A percentile compares a stretch with the other conserved stretches of the same genome.
Evolutionary conservation across 2,113 vertebrate genomes (phyloP).

Genomic region (Morone saxatilis): DNA sequence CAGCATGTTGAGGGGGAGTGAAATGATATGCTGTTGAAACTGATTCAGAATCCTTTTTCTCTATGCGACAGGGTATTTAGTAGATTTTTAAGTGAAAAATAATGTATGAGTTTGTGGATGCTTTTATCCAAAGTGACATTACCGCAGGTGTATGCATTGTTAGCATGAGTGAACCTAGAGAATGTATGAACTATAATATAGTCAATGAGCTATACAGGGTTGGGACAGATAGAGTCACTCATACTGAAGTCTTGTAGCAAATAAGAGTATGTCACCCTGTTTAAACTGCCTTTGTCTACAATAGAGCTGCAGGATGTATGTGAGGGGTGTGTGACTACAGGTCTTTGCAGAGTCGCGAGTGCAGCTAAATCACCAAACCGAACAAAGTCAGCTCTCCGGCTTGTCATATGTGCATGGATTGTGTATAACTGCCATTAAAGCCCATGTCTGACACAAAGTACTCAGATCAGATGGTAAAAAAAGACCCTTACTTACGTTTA

Average conservation of each 20-base stretch:
- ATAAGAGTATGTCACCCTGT: constrained; percentile 40
- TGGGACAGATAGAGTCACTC: constrained; percentile 40
- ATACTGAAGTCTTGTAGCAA: constrained; percentile 31
- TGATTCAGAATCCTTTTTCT: constrained; percentile 52
- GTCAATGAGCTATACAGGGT: constrained; percentile 32
- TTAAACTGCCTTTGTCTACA: constrained; percentile 41
- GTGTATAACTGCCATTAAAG: constrained; percentile 57
- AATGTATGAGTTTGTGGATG: constrained; percentile 47
- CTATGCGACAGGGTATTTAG: constrained; percentile 47
- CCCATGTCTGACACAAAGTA: constrained; percentile 45
- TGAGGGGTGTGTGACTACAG: constrained; percentile 26
- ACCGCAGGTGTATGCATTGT: constrained; percentile 34
- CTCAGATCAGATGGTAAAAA: constrained; percentile 62
- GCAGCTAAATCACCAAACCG: constrained; percentile 49
- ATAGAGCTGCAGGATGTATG: constrained; percentile 5
- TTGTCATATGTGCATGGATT: constrained; percentile 44
- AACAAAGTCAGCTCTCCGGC: constrained; percentile 54
- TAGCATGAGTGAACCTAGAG: constrained; percentile 32
- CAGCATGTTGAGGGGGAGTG: constrained; percentile 70
- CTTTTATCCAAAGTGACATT: constrained; percentile 49
- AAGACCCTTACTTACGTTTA: constrained; percentile 67
- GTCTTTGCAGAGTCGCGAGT: constrained; percentile 38
- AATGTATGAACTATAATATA: constrained; percentile 33
- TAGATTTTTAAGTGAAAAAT: constrained; percentile 45
- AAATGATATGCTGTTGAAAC: constrained; percentile 63